Percentiles rank a stretch among this genome's conserved stretches.
phyloP scores from a whole-genome alignment of 1,140 invertebrate species.

The Neomicropteryx cornuta region DNA sequence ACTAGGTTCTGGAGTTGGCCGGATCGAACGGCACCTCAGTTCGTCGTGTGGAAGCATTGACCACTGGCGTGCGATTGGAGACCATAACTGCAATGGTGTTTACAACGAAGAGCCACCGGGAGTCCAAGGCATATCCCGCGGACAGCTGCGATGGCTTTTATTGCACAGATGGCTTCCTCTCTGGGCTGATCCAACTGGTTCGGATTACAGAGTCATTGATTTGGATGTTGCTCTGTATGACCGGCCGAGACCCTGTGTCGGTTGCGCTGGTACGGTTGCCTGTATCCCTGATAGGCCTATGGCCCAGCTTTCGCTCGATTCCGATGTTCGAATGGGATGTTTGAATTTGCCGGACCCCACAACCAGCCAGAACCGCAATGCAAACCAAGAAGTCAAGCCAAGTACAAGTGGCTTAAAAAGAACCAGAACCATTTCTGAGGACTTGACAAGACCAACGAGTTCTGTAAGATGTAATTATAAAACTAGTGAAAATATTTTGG shows the following conservation, averaged over 20 bases:
- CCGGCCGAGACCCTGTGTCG: not conserved
- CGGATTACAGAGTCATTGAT: conserved; percentile 46
- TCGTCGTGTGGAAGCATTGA: conserved; percentile 45
- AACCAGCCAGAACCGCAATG: no score
- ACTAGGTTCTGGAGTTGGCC: conserved; percentile 40
- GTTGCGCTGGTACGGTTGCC: not conserved
- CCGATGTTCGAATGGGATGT: not conserved
- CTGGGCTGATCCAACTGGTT: conserved; percentile 42
- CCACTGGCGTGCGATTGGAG: conserved; percentile 26
- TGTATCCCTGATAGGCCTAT: not conserved
- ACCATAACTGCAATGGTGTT: not conserved
- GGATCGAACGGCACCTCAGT: conserved; percentile 43
- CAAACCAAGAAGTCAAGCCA: no score
- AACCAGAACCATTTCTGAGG: no score
- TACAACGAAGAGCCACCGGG: conserved; percentile 15
- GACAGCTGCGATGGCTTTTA: conserved; percentile 43
- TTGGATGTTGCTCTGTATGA: conserved; percentile 28
- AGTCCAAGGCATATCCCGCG: conserved; percentile 41
- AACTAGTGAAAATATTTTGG: no score
- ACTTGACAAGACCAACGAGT: no score
- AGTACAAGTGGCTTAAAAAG: no score
- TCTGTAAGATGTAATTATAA: no score
- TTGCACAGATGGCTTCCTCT: conserved; percentile 46
- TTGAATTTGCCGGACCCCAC: no score
- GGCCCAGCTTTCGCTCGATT: not conserved